These are phyloP conservation scores for Australoheros scitulus DNA, from an alignment of 2,113 vertebrate genomes.

Conservation along the genomic window DNA sequence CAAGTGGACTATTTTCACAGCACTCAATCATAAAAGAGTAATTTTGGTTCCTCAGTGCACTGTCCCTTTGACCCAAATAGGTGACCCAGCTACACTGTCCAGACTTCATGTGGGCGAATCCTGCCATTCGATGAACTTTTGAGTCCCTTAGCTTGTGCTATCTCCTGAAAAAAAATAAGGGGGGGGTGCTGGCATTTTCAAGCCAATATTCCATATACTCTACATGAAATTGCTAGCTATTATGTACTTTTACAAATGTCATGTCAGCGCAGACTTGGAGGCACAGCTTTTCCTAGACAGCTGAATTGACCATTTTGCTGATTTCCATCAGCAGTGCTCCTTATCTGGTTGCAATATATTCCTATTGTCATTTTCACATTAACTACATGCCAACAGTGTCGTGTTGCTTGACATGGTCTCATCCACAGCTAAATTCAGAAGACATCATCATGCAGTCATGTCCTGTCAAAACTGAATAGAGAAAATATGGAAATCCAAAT, in stretches of 20 bases:
- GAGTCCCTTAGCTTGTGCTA: background rate
- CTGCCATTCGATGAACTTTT: constrained; percentile 3
- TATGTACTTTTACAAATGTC: background rate
- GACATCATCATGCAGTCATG: background rate
- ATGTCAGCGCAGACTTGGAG: background rate
- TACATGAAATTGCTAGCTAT: background rate
- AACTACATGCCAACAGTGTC: background rate
- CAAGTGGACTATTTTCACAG: constrained; percentile 6
- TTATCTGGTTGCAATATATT: constrained; percentile 6
- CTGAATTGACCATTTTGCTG: background rate
- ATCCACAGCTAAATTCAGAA: background rate
- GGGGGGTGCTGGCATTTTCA: background rate
- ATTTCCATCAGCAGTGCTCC: background rate
- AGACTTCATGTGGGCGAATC: background rate
- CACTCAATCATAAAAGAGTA: background rate
- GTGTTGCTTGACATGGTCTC: background rate
- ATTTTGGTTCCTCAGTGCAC: background rate
- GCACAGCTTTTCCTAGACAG: background rate
- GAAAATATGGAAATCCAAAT: background rate
- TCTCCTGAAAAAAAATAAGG: background rate
- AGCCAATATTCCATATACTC: background rate
- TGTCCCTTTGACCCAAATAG: constrained; percentile 2
- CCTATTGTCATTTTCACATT: constrained; percentile 5
- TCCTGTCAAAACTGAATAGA: background rate
- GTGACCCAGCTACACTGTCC: background rate